A percentile compares a stretch with the other conserved stretches of the same genome.
Conservation (phyloP, 2,797 vertebrate species). For the Pterois miles region DNA sequence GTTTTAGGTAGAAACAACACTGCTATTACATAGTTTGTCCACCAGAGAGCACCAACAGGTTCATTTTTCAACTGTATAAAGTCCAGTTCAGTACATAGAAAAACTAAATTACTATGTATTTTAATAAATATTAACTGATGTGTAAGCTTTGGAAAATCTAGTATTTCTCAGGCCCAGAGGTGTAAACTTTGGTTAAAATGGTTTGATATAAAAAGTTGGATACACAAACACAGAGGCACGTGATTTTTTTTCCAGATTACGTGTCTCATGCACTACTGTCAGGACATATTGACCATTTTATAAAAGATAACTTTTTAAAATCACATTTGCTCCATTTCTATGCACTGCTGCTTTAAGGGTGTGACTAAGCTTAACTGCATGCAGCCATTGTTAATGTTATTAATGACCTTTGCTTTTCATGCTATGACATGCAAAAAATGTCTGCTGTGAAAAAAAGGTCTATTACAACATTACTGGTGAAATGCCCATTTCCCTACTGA, state of each 20-base stretch:
- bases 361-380: not conserved
- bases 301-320: no score
- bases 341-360: not conserved
- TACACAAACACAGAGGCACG: not conserved
- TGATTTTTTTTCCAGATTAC: not conserved
- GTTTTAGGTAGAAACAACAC: not conserved
- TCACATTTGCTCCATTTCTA: no score
- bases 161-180: not conserved
- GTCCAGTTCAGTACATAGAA: not conserved
- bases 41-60: conserved; percentile 12
- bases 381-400: not conserved
- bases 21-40: conserved; percentile 14
- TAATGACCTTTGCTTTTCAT: not conserved
- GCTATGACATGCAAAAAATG: not conserved
- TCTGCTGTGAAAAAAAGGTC: not conserved
- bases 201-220: not conserved
- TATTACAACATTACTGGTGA: not conserved
- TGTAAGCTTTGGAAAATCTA: not conserved
- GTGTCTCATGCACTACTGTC: not conserved
- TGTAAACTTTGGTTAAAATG: no score
- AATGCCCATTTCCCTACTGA: not conserved
- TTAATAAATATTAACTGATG: not conserved
- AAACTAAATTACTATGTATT: not conserved
- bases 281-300: no score
- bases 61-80: not conserved